Base-by-base conservation (phyloP, 2,888 invertebrate genomes). In the Steromphala cineraria region DNA sequence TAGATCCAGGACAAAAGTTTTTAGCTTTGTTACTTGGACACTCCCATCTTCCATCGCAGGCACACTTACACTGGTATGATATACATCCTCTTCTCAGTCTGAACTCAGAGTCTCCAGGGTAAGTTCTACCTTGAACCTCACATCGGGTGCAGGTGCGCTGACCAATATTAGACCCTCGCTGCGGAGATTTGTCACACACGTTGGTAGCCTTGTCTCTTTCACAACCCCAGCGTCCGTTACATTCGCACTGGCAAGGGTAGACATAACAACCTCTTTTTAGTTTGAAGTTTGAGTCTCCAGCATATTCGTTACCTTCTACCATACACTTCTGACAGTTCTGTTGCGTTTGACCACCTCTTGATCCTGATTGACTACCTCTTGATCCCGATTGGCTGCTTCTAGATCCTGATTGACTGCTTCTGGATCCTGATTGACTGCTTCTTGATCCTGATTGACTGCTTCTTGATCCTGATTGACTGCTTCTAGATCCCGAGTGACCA, bases 251-350 rank as follows among this genome's bases (percentile, higher is more conserved):
- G 75, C 87, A 87, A 53, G 79, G 74, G 62, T 80, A 84, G 67
- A 80, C 81, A 17, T 81, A 86, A 53, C 90, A 89, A 0, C 89
- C 88, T 8, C 87, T 81, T 4, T 82, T 85, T 10, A 87, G 80
- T 19, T 83, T 80, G 77, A 90, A 90, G 7, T 80, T 80, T 1
- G 87, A 81, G 19, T 86, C 84, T 0, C 88, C 87, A 19, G 83
- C 83, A 76, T 84, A 88, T 7, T 74, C 82, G 52, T 81, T 80
- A 1, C 87, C 87, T 17, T 86, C 87, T 15, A 88, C 86, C 7
- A 75, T 81, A 82, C 91, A 91, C 13, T 86, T 81, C 2, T 82
- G 67, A 77, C 90, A 91, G 36, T 71, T 77, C 13, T 81, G 75
- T 31, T 53, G 21, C 13, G 56, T 46, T 78, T 21, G 40, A 55